Evolutionary conservation across 2,888 invertebrate genomes (phyloP), one percentile per base, ranked within the genome.

Genomic region (Argyresthia albistria): DNA sequence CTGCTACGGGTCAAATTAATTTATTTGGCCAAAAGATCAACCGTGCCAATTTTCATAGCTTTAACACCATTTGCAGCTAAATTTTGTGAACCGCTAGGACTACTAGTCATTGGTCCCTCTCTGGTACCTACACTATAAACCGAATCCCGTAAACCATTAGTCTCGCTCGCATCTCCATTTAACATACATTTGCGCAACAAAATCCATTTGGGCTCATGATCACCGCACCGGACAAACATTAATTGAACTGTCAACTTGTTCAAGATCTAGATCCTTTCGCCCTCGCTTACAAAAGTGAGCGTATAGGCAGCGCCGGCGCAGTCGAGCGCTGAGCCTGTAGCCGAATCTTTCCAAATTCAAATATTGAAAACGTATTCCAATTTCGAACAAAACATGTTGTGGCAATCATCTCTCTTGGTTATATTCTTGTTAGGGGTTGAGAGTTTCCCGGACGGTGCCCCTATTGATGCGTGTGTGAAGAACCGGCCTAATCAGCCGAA

Each of bases 381-480:
- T 12, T 8, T 43, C 14, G 8, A 39, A 39, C 35, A 25, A 8
- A 25, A 25, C 2, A 46, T 46, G 46, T 35, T 35, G 25, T 45
- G 11, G 3, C 46, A 10, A 10, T 46, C n/a, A 11, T 9, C 46
- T 4, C 46, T 46, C n/a, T 14, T 45, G 15, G 48, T 37, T 37
- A n/a, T 48, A 1, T 35, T 50, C 35, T 14, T 46, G 51, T 62
- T 76, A 73, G 66, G 68, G 79, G 79, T 76, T 55, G 67, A 75
- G 49, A 88, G 89, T 56, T 94, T 94, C 68, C 94, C 94, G n/a
- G 94, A 94, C 64, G 94, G 94, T 1, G 94, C 93, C 1, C 95
- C 95, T 0, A 90, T 94, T 35, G 94, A 95, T 67, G 91, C 93
- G 37, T 95, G 95, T 69, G 94, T 94, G 3, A 94, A 93, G 70